Evolutionary conservation across 2,888 invertebrate species (phyloP), one percentile per base, ranked within the genome.

Genomic region (Cheilosia vulpina): DNA sequence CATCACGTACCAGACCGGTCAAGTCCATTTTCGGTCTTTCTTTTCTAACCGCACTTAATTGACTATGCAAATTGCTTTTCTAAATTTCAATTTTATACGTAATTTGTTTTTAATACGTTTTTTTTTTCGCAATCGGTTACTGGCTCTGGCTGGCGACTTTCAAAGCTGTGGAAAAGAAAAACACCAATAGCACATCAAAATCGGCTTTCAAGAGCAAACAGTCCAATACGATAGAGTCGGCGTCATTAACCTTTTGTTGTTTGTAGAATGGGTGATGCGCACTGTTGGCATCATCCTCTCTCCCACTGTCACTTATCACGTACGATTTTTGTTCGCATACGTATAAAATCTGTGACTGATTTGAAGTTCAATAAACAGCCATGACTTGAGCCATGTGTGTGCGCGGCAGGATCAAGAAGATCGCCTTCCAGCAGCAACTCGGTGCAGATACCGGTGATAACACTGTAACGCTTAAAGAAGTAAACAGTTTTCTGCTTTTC

Each of bases 281-380:
- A 19, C 11, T 34, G 24, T 19, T 34, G 13, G 4, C 15, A 41
- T 13, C 45, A 45, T 62, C 45, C 41, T 24, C 41, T 13, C 2
- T 43, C 24, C 17, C 24, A 13, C 17, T 41, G 24, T 24, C 34
- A 17, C 41, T 31, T 34, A 62, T 58, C 58, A 60, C 60, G 52
- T 60, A 62, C 71, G 34, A 41, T 66, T 52, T 66, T 68, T 55
- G 7, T 31, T 55, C 19, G 41, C 41, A 50, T 17, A 9, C 9
- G 6, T 27, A 31, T 2, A 13, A 11, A 71, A 24, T 75, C 24
- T 58, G 21, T 75, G 73, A 71, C 71, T 76, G 71, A 76, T 77
- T 71, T 77, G 41, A 82, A 77, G 82, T 82, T 82, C 82, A 82
- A 82, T 31, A 82, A 77, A 82, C 82, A 82, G 76, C 82, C 72